Conservation (phyloP, 2,797 vertebrate species). For the Pempheris klunzingeri region DNA sequence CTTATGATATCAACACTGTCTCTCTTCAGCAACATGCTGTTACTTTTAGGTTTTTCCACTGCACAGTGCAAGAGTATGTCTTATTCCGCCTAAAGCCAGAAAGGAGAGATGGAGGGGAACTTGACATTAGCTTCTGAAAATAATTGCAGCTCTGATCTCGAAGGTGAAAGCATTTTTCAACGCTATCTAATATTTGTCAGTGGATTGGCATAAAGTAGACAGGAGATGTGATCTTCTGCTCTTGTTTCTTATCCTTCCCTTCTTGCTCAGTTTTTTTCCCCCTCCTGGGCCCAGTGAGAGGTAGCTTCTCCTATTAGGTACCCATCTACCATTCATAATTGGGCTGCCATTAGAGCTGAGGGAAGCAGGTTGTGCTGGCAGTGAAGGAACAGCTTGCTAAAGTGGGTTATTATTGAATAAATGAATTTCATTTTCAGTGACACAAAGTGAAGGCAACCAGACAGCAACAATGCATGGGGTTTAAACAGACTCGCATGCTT, state of each 20-base stretch:
- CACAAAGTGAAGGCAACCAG: slow-evolving; percentile 52
- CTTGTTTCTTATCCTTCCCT: slow-evolving; percentile 24
- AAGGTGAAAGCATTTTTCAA: slow-evolving; percentile 55
- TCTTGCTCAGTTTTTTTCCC: background rate
- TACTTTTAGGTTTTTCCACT: background rate
- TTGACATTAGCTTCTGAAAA: slow-evolving; percentile 58
- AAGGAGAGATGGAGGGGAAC: slow-evolving; percentile 19
- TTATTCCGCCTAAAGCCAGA: slow-evolving; percentile 38
- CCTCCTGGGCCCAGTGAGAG: slow-evolving; percentile 44
- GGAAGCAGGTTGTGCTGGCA: slow-evolving; percentile 61
- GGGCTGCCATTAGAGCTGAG: slow-evolving; percentile 67
- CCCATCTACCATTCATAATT: slow-evolving; percentile 75
- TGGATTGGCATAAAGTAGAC: slow-evolving; percentile 47
- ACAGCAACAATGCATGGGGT: slow-evolving; percentile 24
- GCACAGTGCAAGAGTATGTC: slow-evolving; percentile 5
- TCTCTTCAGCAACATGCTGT: slow-evolving; percentile 30
- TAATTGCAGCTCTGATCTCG: slow-evolving; percentile 60
- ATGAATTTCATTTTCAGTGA: slow-evolving; percentile 65
- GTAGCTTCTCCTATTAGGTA: slow-evolving; percentile 66
- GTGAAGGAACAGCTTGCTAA: slow-evolving; percentile 64
- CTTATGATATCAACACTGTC: slow-evolving; percentile 28
- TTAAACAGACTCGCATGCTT: slow-evolving; percentile 7
- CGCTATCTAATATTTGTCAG: slow-evolving; percentile 51
- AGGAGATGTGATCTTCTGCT: slow-evolving; percentile 46
- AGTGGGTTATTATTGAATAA: slow-evolving; percentile 73